Base-by-base conservation (phyloP, 2,888 invertebrate species). In the Exephanes ischioxanthus region DNA sequence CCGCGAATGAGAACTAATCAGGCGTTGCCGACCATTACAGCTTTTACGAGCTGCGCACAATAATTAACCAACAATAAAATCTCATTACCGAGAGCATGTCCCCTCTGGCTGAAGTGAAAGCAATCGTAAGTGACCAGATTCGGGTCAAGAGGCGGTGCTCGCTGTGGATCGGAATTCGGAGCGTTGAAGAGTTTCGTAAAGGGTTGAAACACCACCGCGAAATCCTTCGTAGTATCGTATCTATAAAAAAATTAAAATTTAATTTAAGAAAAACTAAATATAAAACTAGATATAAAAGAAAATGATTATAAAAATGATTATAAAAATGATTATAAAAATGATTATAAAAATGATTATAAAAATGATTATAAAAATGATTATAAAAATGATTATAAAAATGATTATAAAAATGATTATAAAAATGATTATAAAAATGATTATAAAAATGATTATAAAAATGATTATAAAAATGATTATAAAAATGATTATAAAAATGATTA, bases 71-170 rank as follows among this genome's bases (percentile, higher is more conserved):
- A 45, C 33, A n/a, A 16, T 26, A 67, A 58, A 76, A 80, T 51
- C 19, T 68, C 80, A 91, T 94, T 94, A 97, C 97, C 97, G 76
- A 97, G 92, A 1, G 97, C 97, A 86, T 97, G 97, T n/a, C 97
- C 97, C 93, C 97, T 97, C 94, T 97, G 97, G 79, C 97, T 97
- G 94, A 97, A 97, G 94, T 97, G 97, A 93, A 97, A 97, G 94
- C 97, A 97, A 92, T 97, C 97, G 91, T 97, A 96, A 2, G 97
- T 97, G 90, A 97, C 96, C 93, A 96, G 96, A 55, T 95, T 96
- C 91, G 96, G 95, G 94, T 97, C 96, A 67, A 97, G 96, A 67
- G 93, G 94, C 51, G 94, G 94, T 68, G 94, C 90, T 73, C 80
- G 88, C 19, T 94, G 94, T 3, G 94, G 94, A 91, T 95, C 94